These are phyloP conservation scores for Drosophila setosimentum DNA, from an alignment of 2,888 invertebrate species.

Conservation along the genomic window DNA sequence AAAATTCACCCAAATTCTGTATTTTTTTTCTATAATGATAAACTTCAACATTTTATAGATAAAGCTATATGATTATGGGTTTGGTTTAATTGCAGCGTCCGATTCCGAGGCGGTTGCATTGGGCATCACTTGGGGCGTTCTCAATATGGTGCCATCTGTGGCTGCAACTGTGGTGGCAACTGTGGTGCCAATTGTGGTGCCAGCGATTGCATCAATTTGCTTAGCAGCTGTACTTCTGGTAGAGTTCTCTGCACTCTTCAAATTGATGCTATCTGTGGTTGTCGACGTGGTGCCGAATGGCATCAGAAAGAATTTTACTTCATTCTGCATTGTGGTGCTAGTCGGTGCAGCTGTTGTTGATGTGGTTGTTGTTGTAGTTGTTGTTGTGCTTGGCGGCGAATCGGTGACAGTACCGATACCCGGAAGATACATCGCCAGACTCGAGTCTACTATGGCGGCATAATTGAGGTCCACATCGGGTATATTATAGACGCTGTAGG, in stretches of 20 bases:
- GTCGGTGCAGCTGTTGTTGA: constrained; percentile 2
- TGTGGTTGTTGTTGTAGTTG: constrained; percentile 22
- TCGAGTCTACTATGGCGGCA: constrained; percentile 47
- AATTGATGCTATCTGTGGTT: not conserved
- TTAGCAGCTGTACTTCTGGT: not conserved
- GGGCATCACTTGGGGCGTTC: not conserved
- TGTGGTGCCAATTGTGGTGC: not conserved
- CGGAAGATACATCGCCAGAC: constrained; percentile 57
- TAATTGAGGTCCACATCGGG: constrained; percentile 59
- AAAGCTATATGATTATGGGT: not conserved
- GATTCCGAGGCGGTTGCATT: not conserved
- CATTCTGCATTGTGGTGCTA: constrained; percentile 1
- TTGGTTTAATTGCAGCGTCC: not conserved
- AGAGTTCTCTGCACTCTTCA: too few relatives aligned
- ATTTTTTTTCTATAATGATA: not conserved
- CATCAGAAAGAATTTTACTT: constrained; percentile 16
- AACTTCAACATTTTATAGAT: not conserved
- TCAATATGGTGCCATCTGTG: not conserved
- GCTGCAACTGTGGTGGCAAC: not conserved
- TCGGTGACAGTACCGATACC: constrained; percentile 62
- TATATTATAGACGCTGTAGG: constrained; percentile 65
- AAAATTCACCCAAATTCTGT: not conserved
- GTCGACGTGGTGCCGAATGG: constrained; percentile 4
- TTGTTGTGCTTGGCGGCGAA: constrained; percentile 31
- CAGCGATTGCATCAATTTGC: not conserved